phyloP scores from a whole-genome alignment of 2,888 invertebrate species.

The Elegia similella region DNA sequence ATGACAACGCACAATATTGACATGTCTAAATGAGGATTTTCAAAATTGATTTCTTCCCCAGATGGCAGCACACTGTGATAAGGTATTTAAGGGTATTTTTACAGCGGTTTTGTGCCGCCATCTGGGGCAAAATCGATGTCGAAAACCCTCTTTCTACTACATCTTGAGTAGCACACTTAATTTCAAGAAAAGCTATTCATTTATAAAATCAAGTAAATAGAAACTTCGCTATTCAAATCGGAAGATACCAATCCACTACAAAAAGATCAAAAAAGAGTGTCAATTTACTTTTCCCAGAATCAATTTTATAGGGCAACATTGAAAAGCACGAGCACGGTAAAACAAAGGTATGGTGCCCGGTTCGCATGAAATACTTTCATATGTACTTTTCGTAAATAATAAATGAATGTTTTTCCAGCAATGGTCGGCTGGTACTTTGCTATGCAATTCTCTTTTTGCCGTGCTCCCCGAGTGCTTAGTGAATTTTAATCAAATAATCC shows the following conservation, averaged over 20 bases:
- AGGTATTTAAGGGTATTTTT: too few species aligned
- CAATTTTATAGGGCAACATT: background rate
- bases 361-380: slow-evolving; percentile 12
- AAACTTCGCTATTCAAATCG: background rate
- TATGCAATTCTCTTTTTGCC: slow-evolving; percentile 36
- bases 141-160: too few species aligned
- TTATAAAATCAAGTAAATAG: background rate
- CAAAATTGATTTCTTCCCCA: too few species aligned
- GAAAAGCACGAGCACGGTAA: background rate
- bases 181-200: too few species aligned
- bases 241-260: background rate
- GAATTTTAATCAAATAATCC: slow-evolving; percentile 35
- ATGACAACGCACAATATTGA: too few species aligned
- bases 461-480: slow-evolving; percentile 22
- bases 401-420: slow-evolving; percentile 16
- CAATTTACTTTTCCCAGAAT: background rate
- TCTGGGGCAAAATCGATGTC: too few species aligned
- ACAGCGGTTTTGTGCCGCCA: too few species aligned
- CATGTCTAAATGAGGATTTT: too few species aligned
- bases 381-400: slow-evolving; percentile 16
- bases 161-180: too few species aligned
- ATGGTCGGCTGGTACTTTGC: slow-evolving; percentile 23
- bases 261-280: background rate
- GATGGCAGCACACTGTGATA: too few species aligned
- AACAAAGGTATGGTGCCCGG: background rate